Evolutionary conservation across 2,797 vertebrate species (phyloP), one percentile per base, ranked within the genome.

Genomic region (Podargus strigoides): DNA sequence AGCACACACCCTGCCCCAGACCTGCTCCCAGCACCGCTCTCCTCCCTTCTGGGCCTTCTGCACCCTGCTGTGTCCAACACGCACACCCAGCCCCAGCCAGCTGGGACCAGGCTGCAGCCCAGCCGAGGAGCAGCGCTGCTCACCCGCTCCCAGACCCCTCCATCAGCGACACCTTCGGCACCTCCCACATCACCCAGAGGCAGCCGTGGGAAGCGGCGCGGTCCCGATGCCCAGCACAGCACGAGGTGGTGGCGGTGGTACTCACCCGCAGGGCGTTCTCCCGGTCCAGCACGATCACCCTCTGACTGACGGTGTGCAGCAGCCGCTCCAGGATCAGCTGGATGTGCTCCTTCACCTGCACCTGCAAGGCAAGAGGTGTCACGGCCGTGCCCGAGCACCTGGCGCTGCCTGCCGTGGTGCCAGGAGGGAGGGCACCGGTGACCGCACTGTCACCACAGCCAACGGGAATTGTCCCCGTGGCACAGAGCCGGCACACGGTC

Each of bases 201-300:
- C 26, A 56, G 63, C 30, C 0, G 1, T 4, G 17, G 39, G 44
- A 23, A 17, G 26, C 2, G 3, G 39, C 3, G 1, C 3, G 0
- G 34, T 23, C 46, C 24, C 1, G 2, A 23, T 0, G 3, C 41
- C 11, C 2, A 1, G 46, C 18, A 3, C 78, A 2, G 34, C 12
- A 3, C 3, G 3, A 26, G 19, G 34, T 2, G 2, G 41, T 3
- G 5, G 58, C 0, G 13, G 23, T 2, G 47, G 62, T 30, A 95
- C 97, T 97, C 77, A 97, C 96, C 69, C 95, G 77, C 49, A 94
- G 87, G 5, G 23, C 10, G 68, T 76, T 93, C 63, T 97, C 95
- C 58, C 93, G 80, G 26, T 94, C 97, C 78, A 97, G 93, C 37
- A 92, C 36, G 5, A 97, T 95, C 55, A 97, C 95, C 58, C 96